phyloP scores from a whole-genome alignment of 2,113 vertebrate genomes.

The Cyprinus carpio region DNA sequence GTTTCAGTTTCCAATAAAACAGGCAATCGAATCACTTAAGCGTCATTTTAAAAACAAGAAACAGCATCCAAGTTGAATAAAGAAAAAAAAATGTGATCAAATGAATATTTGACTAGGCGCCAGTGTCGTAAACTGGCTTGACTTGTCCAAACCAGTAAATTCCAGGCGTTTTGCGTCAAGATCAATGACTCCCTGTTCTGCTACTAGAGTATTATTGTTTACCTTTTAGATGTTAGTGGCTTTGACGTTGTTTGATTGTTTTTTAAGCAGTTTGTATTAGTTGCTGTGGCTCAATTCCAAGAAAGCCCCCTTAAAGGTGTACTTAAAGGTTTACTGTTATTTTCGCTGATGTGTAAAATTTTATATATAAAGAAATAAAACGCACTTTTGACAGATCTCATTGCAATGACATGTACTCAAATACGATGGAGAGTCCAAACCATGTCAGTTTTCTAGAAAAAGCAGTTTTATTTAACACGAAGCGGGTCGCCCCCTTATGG shows the following conservation, averaged over 20 bases:
- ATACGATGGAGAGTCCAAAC: neutral
- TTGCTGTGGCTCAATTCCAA: neutral
- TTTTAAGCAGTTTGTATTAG: neutral
- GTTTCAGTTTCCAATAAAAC: conserved; percentile 54
- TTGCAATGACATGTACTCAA: neutral
- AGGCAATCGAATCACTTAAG: conserved; percentile 30
- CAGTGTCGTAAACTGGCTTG: conserved; percentile 27
- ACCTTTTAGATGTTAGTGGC: neutral
- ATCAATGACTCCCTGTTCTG: neutral
- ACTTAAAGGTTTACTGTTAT: neutral
- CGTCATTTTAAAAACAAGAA: neutral
- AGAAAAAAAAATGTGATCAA: neutral
- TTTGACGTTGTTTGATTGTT: neutral
- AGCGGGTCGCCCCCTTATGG: neutral
- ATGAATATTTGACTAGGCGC: conserved; percentile 22
- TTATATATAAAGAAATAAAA: neutral
- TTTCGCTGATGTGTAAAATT: neutral
- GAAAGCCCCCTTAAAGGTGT: conserved; percentile 16
- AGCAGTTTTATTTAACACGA: neutral
- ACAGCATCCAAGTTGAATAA: conserved; percentile 1
- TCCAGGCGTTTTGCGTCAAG: conserved; percentile 29
- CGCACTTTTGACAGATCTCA: neutral
- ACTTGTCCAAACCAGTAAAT: conserved; percentile 37
- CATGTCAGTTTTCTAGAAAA: neutral
- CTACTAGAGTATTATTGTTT: neutral